phyloP scores from a whole-genome alignment of 2,797 vertebrate genomes.

The Notolepis coatsorum region DNA sequence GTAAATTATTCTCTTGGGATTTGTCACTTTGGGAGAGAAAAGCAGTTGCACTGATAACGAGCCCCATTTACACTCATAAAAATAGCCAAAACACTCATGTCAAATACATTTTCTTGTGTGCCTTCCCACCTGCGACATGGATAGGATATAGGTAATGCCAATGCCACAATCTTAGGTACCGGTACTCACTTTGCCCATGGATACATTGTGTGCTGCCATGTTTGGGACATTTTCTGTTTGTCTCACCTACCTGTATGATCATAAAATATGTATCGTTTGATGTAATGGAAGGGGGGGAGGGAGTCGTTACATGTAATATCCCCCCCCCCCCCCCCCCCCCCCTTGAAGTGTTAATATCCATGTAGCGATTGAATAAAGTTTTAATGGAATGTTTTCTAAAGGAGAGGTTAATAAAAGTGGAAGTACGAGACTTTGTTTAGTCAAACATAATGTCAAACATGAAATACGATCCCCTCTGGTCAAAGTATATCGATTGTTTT shows the following conservation, averaged over 20 bases:
- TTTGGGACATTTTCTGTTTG: conserved; percentile 34
- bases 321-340: conserved; percentile 5
- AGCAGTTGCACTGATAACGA: conserved; percentile 46
- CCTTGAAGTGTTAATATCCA: conserved; percentile 53
- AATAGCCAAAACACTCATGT: conserved; percentile 50
- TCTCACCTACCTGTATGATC: conserved; percentile 47
- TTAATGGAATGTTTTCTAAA: conserved; percentile 79
- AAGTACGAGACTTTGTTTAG: conserved; percentile 37
- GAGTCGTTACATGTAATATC: too few relatives aligned
- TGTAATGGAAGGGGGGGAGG: conserved; percentile 29
- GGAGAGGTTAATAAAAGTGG: conserved; percentile 76
- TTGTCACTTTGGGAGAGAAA: conserved; percentile 36
- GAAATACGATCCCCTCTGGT: too few relatives aligned
- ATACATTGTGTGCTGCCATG: conserved; percentile 47
- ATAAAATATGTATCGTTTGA: conserved; percentile 35
- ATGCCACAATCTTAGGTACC: conserved; percentile 6
- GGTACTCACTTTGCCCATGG: conserved; percentile 29
- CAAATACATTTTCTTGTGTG: conserved; percentile 61
- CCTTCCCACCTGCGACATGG: conserved; percentile 62
- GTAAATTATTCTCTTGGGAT: conserved; percentile 2
- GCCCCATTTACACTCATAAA: conserved; percentile 18
- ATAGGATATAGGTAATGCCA: conserved; percentile 48
- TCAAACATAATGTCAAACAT: too few relatives aligned
- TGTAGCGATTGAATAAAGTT: conserved; percentile 71
- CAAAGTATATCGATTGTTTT: too few relatives aligned